Evolutionary conservation across 2,888 invertebrate species (phyloP).

Genomic region (Lottia scabra): DNA sequence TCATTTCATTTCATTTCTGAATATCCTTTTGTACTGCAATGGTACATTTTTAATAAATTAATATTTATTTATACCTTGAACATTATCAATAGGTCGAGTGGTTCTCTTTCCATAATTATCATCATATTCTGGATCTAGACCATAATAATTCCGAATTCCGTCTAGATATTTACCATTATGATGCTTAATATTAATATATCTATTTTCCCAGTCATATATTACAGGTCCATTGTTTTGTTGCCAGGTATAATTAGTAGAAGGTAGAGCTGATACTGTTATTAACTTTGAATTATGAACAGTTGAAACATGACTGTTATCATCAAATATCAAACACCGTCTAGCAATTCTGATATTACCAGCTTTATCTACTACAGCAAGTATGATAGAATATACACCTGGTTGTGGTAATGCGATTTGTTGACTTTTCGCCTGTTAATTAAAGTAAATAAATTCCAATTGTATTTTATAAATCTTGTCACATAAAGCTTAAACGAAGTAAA

Average conservation of each 20-base stretch:
- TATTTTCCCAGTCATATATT: background rate
- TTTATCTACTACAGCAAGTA: background rate
- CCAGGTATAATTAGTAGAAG: background rate
- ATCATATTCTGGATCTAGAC: conserved; percentile 21
- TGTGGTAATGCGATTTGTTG: background rate
- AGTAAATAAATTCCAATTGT: too few relatives aligned
- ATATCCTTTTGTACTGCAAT: too few relatives aligned
- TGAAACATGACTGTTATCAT: background rate
- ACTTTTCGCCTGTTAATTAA: background rate
- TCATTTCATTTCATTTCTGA: too few relatives aligned
- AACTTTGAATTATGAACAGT: background rate
- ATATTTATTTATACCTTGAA: conserved; percentile 18
- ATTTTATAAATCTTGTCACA: too few relatives aligned
- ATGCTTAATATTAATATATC: background rate
- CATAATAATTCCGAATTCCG: background rate
- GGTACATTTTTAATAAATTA: too few relatives aligned
- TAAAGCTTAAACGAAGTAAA: too few relatives aligned
- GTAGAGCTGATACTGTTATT: background rate
- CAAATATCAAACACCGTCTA: conserved; percentile 2
- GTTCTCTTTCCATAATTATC: conserved; percentile 25
- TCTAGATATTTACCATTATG: background rate
- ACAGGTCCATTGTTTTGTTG: background rate
- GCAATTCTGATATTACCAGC: background rate
- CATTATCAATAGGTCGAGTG: conserved; percentile 12
- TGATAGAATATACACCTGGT: background rate